Evolutionary conservation across 2,888 invertebrate species (phyloP), one percentile per base, ranked within the genome.

Genomic region (Hetaerina titia): DNA sequence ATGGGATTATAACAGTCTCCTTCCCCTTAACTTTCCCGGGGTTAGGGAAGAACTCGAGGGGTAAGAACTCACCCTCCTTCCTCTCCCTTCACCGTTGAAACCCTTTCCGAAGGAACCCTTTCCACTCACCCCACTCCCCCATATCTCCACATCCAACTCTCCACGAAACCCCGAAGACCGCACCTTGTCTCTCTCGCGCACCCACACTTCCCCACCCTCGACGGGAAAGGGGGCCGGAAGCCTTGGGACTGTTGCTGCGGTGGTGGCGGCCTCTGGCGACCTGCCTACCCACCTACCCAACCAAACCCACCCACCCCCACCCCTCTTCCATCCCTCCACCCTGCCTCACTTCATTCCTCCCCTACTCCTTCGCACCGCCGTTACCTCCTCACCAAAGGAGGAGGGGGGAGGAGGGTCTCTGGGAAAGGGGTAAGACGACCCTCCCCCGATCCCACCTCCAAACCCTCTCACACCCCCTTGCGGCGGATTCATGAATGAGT

Each of bases 401-500:
- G 81, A 81, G 25, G 81, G 45, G 81, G 25, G n/a, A n/a, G 81
- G 22, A n/a, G 25, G 90, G 15, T 25, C 58, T 69, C 22, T 56
- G 17, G n/a, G 22, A 25, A 63, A 5, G 56, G 17, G 90, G 17
- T 64, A 13, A 81, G 31, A 22, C 11, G 13, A 81, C 81, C 69
- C 69, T 22, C 22, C 69, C 69, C n/a, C 45, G 45, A 45, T 45
- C 45, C 45, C 45, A 45, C 45, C 45, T 45, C 45, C 45, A 45
- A 45, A 45, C 45, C 19, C 74, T 60, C 60, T 60, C 13, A 17
- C 60, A 60, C 60, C 69, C 92, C 69, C 92, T 92, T 56, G 92
- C 74, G 92, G 92, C 56, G 64, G 74, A 92, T 92, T 92, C 92
- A 92, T 92, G 92, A 92, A 92, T 92, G 92, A 92, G 92, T 92